A percentile compares a stretch with the other conserved stretches of the same genome.
phyloP scores from a whole-genome alignment of 2,113 vertebrate species.

The Ceratotherium simum region DNA sequence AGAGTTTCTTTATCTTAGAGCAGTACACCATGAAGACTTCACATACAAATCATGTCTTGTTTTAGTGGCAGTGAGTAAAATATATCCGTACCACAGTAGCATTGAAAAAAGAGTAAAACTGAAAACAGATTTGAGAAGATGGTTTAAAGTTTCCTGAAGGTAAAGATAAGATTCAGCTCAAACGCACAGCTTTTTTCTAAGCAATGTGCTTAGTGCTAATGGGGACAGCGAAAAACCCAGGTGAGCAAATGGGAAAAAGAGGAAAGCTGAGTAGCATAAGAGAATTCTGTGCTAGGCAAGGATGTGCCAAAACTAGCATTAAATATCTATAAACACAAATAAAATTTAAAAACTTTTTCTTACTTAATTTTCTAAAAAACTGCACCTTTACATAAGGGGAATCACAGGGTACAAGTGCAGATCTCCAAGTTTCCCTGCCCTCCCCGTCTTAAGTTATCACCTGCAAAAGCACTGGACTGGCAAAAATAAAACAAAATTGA shows the following conservation, averaged over 20 bases:
- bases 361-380: background rate
- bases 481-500: conserved; percentile 42
- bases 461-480: background rate
- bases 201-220: background rate
- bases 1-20: background rate
- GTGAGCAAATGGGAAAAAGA: background rate
- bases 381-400: background rate
- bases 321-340: background rate
- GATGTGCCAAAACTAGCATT: background rate
- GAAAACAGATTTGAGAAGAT: background rate
- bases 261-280: accelerated
- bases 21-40: background rate
- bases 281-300: background rate
- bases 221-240: background rate
- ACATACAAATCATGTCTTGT: background rate
- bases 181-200: background rate
- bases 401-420: background rate
- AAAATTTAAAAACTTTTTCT: background rate
- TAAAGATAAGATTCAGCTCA: background rate
- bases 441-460: background rate
- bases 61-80: background rate
- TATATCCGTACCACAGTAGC: background rate
- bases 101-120: background rate
- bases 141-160: background rate
- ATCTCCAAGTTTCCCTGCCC: background rate